Percentiles rank a stretch among this genome's conserved stretches.
Conservation (phyloP, 1,140 invertebrate genomes). For the Linepithema humile region DNA sequence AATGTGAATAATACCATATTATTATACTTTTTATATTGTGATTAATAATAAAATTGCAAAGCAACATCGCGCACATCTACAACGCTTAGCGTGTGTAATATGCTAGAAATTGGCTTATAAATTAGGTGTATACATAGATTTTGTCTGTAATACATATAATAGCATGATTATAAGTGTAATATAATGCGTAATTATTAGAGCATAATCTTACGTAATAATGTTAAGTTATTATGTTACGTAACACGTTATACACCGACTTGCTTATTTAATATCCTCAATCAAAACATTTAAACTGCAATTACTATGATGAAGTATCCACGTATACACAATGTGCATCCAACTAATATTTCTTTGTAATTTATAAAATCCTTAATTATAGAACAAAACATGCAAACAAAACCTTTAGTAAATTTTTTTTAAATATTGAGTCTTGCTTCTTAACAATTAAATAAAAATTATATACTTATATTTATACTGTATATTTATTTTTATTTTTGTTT, state of each 20-base stretch:
- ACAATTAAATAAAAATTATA: background rate
- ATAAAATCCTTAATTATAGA: background rate
- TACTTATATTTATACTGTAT: too few species aligned
- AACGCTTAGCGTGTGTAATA: background rate
- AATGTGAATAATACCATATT: too few species aligned
- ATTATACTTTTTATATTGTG: background rate
- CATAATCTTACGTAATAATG: too few species aligned
- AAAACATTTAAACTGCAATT: constrained; percentile 25
- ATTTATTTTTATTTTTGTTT: too few species aligned
- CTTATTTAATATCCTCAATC: constrained; percentile 5
- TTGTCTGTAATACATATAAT: background rate
- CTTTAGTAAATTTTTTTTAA: too few species aligned
- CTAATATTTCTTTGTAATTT: too few species aligned
- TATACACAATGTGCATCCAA: background rate
- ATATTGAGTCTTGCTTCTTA: background rate
- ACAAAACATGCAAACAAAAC: too few species aligned
- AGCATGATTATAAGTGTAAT: constrained; percentile 22
- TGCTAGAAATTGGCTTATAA: background rate
- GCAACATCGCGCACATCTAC: background rate
- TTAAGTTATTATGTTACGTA: background rate
- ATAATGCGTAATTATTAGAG: constrained; percentile 14
- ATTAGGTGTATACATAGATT: background rate
- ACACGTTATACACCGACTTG: background rate
- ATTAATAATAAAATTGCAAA: background rate
- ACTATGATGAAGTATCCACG: background rate